Base-by-base conservation (phyloP, 1,140 invertebrate genomes). In the Drosophila triauraria region DNA sequence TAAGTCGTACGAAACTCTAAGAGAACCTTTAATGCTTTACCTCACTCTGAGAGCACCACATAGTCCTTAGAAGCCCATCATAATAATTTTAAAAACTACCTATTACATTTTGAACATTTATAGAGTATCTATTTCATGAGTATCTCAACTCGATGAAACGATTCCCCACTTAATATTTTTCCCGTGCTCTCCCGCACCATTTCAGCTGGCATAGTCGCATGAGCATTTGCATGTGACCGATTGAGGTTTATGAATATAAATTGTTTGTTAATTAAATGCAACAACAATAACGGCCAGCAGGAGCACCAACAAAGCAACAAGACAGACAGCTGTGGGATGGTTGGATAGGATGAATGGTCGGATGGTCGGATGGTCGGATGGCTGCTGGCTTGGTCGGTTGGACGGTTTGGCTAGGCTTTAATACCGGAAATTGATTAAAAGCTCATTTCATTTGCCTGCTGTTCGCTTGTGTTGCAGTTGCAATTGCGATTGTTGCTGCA, bases 361-460 rank as follows among this genome's bases (percentile, higher is more conserved):
- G 32, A 35, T 27, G 25, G 44, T 32, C 30, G 58, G 32, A 47
- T 63, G 59, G 9, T 65, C 23, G 64, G 50, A 71, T 57, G 65
- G 50, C 38, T 54, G 67, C 38, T 27, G 38, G 61, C 30, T 57
- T 44, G 68, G 64, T 13, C 54, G 50, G 64, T 38, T 58, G 50
- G 50, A 20, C 57, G 69, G 53, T 42, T 84, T 88, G 78, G 64
- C 70, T 90, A 44, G 68, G 82, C 78, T 85, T 90, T 90, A 90
- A 85, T 91, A 82, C 85, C 85, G 85, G 85, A 90, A 90, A 90
- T 90, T 90, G 85, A 90, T 90, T 90, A 90, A 90, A 90, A 91
- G 85, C 85, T 85, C 85, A 90, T 90, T 90, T 90, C 78, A 90
- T 85, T 84, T 76, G 76, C 61, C 40, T 65, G 61, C 44, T 47